phyloP scores from a whole-genome alignment of 2,797 vertebrate genomes.

The Sebastes dallii region DNA sequence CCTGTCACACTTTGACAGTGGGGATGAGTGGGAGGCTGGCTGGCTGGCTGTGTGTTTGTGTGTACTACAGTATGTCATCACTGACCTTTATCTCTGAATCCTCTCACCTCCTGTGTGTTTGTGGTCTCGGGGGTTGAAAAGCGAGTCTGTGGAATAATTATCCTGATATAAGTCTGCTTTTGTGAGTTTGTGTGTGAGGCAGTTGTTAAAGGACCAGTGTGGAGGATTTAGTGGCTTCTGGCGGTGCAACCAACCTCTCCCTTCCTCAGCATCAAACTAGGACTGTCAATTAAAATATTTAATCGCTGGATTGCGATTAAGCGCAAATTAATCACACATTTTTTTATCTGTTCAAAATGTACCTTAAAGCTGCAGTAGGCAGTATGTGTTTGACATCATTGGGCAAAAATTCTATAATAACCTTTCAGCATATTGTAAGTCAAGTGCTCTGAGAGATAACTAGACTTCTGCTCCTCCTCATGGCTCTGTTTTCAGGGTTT shows the following conservation, averaged over 20 bases:
- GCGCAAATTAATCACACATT: too few species aligned
- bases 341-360: too few species aligned
- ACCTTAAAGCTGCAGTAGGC: too few species aligned
- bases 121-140: neutral
- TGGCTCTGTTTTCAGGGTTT: too few species aligned
- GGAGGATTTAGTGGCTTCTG: too few species aligned
- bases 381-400: rapidly evolving
- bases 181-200: neutral
- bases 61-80: neutral
- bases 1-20: slow-evolving; percentile 8
- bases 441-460: too few species aligned
- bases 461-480: too few species aligned
- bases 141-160: neutral
- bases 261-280: neutral
- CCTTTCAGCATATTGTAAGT: too few species aligned
- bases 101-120: neutral
- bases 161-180: neutral
- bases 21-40: neutral
- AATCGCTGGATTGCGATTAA: too few species aligned
- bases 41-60: neutral
- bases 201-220: too few species aligned
- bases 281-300: too few species aligned
- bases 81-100: neutral
- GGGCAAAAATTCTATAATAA: too few species aligned
- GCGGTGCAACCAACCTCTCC: neutral